Percentiles rank a stretch among this genome's conserved stretches.
Conservation (phyloP, 2,797 vertebrate species). For the Pteronotus mesoamericanus region DNA sequence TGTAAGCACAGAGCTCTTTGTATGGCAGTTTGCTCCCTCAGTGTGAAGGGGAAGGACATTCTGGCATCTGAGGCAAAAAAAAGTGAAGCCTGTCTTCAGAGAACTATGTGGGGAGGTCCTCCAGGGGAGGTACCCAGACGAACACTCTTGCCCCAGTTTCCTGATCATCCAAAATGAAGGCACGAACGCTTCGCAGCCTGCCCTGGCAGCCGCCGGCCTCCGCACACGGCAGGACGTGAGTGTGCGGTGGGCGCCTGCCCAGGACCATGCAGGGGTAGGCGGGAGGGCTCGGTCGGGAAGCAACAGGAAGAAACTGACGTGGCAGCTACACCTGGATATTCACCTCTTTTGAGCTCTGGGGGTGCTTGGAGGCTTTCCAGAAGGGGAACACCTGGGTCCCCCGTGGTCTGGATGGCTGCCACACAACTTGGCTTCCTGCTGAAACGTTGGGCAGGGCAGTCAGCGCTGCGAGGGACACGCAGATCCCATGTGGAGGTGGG, state of each 20-base stretch:
- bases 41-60: not conserved
- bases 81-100: not conserved
- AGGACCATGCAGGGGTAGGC: not conserved
- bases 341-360: constrained; percentile 77
- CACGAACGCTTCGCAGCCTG: not conserved
- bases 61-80: not conserved
- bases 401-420: constrained; percentile 64
- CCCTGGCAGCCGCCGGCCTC: not conserved
- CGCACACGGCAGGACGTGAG: rapidly evolving
- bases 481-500: not conserved
- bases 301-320: constrained; percentile 46
- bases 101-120: not conserved
- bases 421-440: constrained; percentile 55
- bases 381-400: constrained; percentile 79
- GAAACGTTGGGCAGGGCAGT: constrained; percentile 58
- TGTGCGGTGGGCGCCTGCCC: rapidly evolving
- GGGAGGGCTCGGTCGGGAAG: constrained; percentile 70
- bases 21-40: rapidly evolving
- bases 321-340: constrained; percentile 79
- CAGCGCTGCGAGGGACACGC: not conserved
- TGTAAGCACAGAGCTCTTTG: not conserved
- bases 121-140: not conserved
- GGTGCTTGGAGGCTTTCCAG: constrained; percentile 80
- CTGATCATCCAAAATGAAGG: not conserved
- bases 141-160: not conserved